Base-by-base conservation (phyloP, 2,797 vertebrate genomes). In the Columba guinea region DNA sequence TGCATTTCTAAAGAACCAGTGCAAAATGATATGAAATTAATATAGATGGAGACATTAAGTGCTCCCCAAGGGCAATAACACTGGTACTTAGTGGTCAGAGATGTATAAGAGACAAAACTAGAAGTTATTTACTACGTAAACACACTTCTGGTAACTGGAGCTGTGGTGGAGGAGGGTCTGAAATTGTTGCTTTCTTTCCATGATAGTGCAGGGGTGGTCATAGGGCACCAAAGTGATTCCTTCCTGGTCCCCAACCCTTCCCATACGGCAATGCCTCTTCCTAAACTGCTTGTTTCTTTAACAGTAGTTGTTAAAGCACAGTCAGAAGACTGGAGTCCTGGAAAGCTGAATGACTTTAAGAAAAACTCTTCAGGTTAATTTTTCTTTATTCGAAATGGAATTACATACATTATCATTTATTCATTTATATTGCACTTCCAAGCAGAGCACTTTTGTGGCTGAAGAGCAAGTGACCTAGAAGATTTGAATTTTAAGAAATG, bases 11-110 rank as follows among this genome's bases (percentile, higher is more conserved):
- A 97, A 94, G 94, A 93, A 94, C 70, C 5, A 2, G 84, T 67
- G 81, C 82, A 91, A 95, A 97, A 96, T 92, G 15, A 94, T 96
- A 94, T 68, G 71, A 95, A 96, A 97, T 97, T 94, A 96, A 95
- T 96, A 96, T 74, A 92, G 88, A 97, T 91, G 53, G 87, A 94
- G 81, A 89, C 92, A 92, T 92, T 93, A 93, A 96, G 82, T 65
- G 82, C n/a, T 96, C 96, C 92, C 93, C 58, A 55, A 95, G 87
- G 95, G 74, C 90, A 91, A 16, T 90, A 94, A 85, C 34, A 34
- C 62, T 81, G 59, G 55, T 79, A 78, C 77, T 93, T 96, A 95
- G 94, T 81, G 90, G 84, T 60, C 88, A 96, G 83, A 93, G 74
- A 96, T 55, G 59, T 93, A 89, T 69, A 86, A 73, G 52, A 93